Base-by-base conservation (phyloP, 1,140 invertebrate genomes). In the Bombus pascuorum region DNA sequence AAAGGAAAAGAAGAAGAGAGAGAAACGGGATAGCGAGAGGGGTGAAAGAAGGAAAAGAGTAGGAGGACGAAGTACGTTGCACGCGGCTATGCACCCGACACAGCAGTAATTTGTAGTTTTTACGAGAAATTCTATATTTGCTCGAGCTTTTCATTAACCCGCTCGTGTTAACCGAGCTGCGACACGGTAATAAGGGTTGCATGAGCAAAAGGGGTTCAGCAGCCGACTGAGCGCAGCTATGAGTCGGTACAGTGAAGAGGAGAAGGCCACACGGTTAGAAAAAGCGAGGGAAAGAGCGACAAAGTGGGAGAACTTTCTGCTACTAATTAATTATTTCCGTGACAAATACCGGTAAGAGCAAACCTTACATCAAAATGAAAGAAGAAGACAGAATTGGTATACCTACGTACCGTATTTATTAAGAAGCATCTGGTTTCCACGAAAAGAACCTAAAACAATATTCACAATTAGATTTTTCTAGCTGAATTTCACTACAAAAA, bases 261-360 rank as follows among this genome's bases (percentile, higher is more conserved):
- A 66, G 78, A 25, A 28, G 28, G 59, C 28, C 28, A 39, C 37
- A 59, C 73, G 53, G 57, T n/a, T 62, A 70, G 85, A 71, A 65
- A 79, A 62, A 78, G 57, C 66, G 65, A 76, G 37, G 42, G 25
- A 78, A 73, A 81, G 53, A 68, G 44, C 44, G 42, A 65, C 42
- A 44, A 59, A 47, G 83, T 72, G 72, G n/a, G 81, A 76, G 68
- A 81, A 76, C 70, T 76, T 84, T 89, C 80, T 47, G 85, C 71
- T 87, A 87, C 89, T 91, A 92, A 92, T 92, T 92, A 92, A 92
- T 92, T 91, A 92, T 92, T 91, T 86, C 88, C 34, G 91, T 77
- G 88, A 92, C 89, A 92, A 91, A 92, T 91, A 91, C 76, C 75
- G 73, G 84, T 81, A 71, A 59, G 47, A 62, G 73, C 78, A 73